phyloP scores from a whole-genome alignment of 2,113 vertebrate genomes.

The Echinops telfairi region DNA sequence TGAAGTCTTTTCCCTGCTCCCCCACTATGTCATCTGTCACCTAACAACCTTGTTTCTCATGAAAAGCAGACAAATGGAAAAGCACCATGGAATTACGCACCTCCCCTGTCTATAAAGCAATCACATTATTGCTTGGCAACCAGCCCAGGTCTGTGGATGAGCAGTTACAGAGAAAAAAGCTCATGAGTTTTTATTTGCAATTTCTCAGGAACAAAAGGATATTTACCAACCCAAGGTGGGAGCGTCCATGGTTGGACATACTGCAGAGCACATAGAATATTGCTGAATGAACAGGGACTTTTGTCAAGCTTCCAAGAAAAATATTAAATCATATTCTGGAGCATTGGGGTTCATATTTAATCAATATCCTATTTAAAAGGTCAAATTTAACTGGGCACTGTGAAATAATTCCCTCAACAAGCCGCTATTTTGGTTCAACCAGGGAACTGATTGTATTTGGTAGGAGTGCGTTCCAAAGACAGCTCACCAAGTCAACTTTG shows the following conservation, averaged over 20 bases:
- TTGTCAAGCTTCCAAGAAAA: slow-evolving; percentile 16
- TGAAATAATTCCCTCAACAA: neutral
- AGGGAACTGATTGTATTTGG: neutral
- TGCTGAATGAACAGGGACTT: neutral
- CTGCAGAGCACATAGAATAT: neutral
- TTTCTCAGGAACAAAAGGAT: slow-evolving; percentile 44
- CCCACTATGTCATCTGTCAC: neutral
- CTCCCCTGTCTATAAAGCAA: slow-evolving; percentile 68
- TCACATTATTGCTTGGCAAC: slow-evolving; percentile 71
- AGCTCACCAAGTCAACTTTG: neutral
- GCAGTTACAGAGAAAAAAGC: slow-evolving; percentile 19
- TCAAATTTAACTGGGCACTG: slow-evolving; percentile 29
- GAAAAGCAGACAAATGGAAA: slow-evolving; percentile 65
- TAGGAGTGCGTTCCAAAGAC: neutral
- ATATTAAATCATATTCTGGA: slow-evolving; percentile 15
- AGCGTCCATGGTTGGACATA: neutral
- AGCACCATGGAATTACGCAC: slow-evolving; percentile 6
- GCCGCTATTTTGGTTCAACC: neutral
- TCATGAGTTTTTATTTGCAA: slow-evolving; percentile 60
- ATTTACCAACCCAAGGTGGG: neutral
- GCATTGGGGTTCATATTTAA: slow-evolving; percentile 27
- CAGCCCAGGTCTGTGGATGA: slow-evolving; percentile 37
- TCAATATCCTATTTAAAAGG: neutral
- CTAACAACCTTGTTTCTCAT: slow-evolving; percentile 58
- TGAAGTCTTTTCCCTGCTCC: neutral